phyloP scores from a whole-genome alignment of 2,888 invertebrate genomes.

The Conchocele bisecta region DNA sequence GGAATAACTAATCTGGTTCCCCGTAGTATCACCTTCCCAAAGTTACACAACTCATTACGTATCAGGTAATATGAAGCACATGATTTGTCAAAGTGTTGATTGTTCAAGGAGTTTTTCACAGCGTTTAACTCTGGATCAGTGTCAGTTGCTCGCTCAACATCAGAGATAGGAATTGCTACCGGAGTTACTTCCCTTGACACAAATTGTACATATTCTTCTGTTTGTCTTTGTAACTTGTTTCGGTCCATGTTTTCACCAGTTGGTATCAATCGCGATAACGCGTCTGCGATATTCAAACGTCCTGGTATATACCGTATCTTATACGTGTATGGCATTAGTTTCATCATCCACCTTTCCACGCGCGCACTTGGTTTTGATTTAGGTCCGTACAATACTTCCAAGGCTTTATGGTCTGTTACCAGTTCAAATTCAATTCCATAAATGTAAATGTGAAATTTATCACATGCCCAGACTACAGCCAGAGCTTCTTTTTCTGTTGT shows the following conservation, averaged over 20 bases:
- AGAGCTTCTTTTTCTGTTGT: constrained; percentile 57
- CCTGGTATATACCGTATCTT: constrained; percentile 41
- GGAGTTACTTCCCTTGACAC: too few relatives aligned
- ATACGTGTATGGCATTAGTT: constrained; percentile 45
- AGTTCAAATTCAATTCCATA: constrained; percentile 55
- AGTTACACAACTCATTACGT: constrained; percentile 35
- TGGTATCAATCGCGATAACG: neutral
- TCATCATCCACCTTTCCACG: constrained; percentile 64
- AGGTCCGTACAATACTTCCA: constrained; percentile 45
- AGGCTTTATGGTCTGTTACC: constrained; percentile 61
- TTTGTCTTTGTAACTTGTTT: too few relatives aligned
- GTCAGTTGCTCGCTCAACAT: too few relatives aligned
- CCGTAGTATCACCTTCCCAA: constrained; percentile 49
- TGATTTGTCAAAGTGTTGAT: too few relatives aligned
- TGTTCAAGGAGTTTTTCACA: too few relatives aligned
- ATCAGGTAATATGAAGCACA: too few relatives aligned
- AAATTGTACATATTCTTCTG: too few relatives aligned
- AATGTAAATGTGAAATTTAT: constrained; percentile 61
- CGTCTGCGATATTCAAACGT: constrained; percentile 18
- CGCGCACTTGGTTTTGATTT: constrained; percentile 60
- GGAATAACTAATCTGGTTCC: constrained; percentile 58
- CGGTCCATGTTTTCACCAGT: too few relatives aligned
- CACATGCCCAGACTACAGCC: constrained; percentile 61
- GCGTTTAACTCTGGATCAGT: too few relatives aligned
- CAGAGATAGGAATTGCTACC: too few relatives aligned